Evolutionary conservation across 2,888 invertebrate species (phyloP).

Genomic region (Calameuta pallipes): DNA sequence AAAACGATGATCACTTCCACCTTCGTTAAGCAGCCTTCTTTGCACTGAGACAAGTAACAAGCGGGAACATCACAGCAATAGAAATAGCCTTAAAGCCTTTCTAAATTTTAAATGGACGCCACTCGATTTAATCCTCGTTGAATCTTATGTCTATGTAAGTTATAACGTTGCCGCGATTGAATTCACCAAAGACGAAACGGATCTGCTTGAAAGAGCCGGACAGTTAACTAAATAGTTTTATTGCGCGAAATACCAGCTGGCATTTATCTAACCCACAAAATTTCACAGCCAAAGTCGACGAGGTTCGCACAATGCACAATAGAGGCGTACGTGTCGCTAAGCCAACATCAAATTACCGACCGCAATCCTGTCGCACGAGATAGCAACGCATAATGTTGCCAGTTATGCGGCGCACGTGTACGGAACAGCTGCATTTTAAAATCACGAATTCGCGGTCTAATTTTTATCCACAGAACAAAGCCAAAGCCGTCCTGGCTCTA

Average conservation of each 20-base stretch:
- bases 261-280: not conserved
- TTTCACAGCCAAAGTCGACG: not conserved
- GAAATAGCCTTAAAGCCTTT: not conserved
- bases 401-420: constrained; percentile 53
- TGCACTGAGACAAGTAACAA: not conserved
- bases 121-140: not conserved
- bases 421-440: constrained; percentile 54
- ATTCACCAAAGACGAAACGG: not conserved
- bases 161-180: not conserved
- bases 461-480: constrained; percentile 24
- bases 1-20: not conserved
- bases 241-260: not conserved
- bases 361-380: constrained; percentile 32
- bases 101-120: not conserved
- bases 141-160: not conserved
- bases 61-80: not conserved
- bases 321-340: not conserved
- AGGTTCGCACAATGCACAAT: constrained; percentile 2
- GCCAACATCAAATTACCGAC: constrained; percentile 16
- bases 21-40: not conserved
- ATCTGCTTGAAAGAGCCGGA: not conserved
- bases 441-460: constrained; percentile 41
- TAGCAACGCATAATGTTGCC: constrained; percentile 38
- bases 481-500: constrained; percentile 14
- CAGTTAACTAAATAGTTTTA: not conserved